Percentiles rank a stretch among this genome's conserved stretches.
phyloP scores from a whole-genome alignment of 2,888 invertebrate genomes.

The Yponomeuta sedellus region DNA sequence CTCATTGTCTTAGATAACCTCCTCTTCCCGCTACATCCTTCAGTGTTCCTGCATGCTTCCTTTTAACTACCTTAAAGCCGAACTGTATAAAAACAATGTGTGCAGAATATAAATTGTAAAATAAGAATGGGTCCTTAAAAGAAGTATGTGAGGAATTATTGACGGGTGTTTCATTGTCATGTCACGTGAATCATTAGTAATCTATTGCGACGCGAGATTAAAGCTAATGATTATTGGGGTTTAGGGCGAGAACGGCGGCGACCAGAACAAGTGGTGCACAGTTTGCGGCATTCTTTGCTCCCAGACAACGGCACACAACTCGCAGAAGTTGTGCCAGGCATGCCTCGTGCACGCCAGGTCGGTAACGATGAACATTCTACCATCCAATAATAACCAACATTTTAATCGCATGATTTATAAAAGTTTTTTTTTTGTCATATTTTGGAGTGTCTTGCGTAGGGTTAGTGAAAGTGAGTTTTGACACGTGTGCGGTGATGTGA shows the following conservation, averaged over 20 bases:
- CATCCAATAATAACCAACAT: not conserved
- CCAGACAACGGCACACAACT: conserved; percentile 70
- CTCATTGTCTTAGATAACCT: conserved; percentile 15
- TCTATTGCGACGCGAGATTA: conserved; percentile 43
- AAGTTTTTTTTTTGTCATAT: not conserved
- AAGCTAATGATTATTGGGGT: conserved; percentile 67
- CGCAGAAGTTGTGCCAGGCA: conserved; percentile 74
- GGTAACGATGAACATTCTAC: conserved; percentile 42
- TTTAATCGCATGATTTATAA: conserved; percentile 3
- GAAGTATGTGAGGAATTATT: conserved; percentile 67
- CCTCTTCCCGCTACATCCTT: conserved; percentile 24
- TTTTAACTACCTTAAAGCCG: conserved; percentile 63
- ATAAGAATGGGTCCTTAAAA: conserved; percentile 66
- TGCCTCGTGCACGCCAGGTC: conserved; percentile 78
- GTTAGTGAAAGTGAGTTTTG: not conserved
- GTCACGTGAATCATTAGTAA: not conserved
- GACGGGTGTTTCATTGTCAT: conserved; percentile 27
- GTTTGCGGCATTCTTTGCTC: conserved; percentile 73
- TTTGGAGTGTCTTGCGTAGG: conserved; percentile 31
- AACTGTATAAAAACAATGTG: conserved; percentile 57
- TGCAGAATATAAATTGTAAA: conserved; percentile 69
- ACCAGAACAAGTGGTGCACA: conserved; percentile 64
- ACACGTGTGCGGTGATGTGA: conserved; percentile 51
- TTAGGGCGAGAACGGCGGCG: conserved; percentile 69
- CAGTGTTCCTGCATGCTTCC: conserved; percentile 70